Evolutionary conservation across 2,113 vertebrate species (phyloP), one percentile per base, ranked within the genome.

Genomic region (Xenotilapia longispinis): DNA sequence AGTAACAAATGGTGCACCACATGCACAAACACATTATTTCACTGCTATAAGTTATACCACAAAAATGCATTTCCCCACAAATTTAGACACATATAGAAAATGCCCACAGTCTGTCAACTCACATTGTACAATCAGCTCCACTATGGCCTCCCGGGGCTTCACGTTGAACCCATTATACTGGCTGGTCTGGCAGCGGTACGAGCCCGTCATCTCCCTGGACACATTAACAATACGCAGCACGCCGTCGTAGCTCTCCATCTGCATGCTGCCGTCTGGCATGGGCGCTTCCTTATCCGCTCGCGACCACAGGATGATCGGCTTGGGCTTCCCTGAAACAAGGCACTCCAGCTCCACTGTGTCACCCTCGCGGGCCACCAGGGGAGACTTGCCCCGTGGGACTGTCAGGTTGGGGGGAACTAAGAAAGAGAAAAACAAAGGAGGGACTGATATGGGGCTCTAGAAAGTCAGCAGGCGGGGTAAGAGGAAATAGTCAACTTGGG

Each of bases 111-210:
- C 10, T n/a, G 49, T 82, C 28, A 94, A 99, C 99, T 99, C 90
- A 99, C 99, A 99, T 92, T 98, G 99, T 1, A 99, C 98, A 1
- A 99, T 99, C 91, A 99, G 98, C 95, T 99, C 98, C 75, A 99
- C 98, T 94, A 97, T 49, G 0, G 99, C 98, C 93, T 99, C 98
- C 26, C 99, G 89, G 13, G 99, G 98, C 36, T 99, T 99, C 79
- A 99, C 98, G 1, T 99, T 99, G 68, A 99, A 99, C 2, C 99
- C 98, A 1, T 99, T 99, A 93, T 97, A 99, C 13, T 99, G 98
- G 95, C 98, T 99, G 91, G 99, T 99, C 96, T 99, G 98, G 94
- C 99, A 99, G 79, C 97, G 93, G 96, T 99, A 99, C 38, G 97
- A 98, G 10, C 99, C 99, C 0, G 96, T 98, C 98, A 99, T 99